Evolutionary conservation across 2,797 vertebrate genomes (phyloP).

Genomic region (Nothura maculosa): DNA sequence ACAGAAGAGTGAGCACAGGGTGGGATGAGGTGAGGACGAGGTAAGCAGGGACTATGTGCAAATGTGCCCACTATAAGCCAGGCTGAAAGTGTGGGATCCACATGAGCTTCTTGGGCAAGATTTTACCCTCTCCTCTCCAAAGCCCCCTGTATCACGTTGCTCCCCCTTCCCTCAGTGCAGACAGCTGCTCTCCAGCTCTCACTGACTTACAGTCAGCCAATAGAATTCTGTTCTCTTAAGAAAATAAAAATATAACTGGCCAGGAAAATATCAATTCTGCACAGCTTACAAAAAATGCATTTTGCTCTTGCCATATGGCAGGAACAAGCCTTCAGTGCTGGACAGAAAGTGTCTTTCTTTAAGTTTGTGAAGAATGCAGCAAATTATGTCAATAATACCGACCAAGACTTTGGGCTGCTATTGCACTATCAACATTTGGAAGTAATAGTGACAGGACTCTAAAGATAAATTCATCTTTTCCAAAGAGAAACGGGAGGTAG

Average conservation of each 20-base stretch:
- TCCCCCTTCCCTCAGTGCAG: background rate
- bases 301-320: background rate
- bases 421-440: background rate
- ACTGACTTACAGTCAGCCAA: conserved; percentile 34
- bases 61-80: background rate
- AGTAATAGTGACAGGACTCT: background rate
- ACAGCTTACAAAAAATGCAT: conserved; percentile 41
- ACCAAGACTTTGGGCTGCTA: background rate
- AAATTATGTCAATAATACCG: background rate
- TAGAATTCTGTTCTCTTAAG: conserved; percentile 26
- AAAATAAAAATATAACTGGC: conserved; percentile 44
- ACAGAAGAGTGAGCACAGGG: too few relatives aligned
- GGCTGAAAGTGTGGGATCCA: background rate
- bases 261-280: conserved; percentile 19
- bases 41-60: background rate
- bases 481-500: background rate
- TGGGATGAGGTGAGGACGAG: background rate
- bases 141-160: background rate
- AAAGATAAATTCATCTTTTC: conserved; percentile 18
- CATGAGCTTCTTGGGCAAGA: background rate
- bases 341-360: background rate
- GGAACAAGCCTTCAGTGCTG: background rate
- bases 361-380: background rate
- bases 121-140: background rate
- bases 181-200: background rate